A percentile compares a stretch with the other conserved stretches of the same genome.
Conservation (phyloP, 2,113 vertebrate genomes). For the Salvelinus namaycush region DNA sequence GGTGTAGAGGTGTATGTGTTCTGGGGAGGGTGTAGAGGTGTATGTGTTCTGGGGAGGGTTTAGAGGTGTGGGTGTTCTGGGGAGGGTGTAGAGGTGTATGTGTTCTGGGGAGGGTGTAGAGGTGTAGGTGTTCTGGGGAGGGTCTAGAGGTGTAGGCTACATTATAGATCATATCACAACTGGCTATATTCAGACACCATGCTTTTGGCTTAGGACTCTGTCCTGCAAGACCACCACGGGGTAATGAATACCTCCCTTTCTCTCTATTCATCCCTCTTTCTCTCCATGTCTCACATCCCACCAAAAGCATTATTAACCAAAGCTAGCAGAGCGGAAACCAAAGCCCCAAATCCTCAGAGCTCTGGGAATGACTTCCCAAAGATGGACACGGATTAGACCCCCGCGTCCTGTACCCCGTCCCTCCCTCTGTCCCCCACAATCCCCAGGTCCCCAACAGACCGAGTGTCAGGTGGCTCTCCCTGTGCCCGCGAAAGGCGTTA, state of each 20-base stretch:
- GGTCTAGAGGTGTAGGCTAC: too few species aligned
- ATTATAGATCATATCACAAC: conserved; percentile 1
- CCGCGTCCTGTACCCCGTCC: conserved; percentile 52
- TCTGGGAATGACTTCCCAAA: conserved; percentile 96
- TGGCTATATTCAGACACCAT: conserved; percentile 38
- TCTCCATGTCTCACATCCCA: conserved; percentile 73
- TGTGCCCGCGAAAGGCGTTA: conserved; percentile 90
- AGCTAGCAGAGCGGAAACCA: conserved; percentile 89
- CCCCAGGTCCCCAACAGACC: conserved; percentile 87
- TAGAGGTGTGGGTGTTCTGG: too few species aligned
- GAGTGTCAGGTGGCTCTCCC: conserved; percentile 95
- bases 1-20: too few species aligned
- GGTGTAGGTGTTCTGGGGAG: too few species aligned
- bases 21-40: too few species aligned
- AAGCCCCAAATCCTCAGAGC: conserved; percentile 82
- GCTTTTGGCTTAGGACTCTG: conserved; percentile 38
- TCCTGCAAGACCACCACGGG: conserved; percentile 61
- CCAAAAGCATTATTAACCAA: conserved; percentile 95
- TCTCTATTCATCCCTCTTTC: conserved; percentile 68
- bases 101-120: too few species aligned
- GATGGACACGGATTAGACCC: conserved; percentile 96
- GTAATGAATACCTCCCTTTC: conserved; percentile 65
- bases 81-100: too few species aligned
- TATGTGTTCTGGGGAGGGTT: too few species aligned
- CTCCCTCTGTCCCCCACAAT: conserved; percentile 30